Conservation (phyloP, 2,113 vertebrate genomes). For the Spheniscus mendiculus region DNA sequence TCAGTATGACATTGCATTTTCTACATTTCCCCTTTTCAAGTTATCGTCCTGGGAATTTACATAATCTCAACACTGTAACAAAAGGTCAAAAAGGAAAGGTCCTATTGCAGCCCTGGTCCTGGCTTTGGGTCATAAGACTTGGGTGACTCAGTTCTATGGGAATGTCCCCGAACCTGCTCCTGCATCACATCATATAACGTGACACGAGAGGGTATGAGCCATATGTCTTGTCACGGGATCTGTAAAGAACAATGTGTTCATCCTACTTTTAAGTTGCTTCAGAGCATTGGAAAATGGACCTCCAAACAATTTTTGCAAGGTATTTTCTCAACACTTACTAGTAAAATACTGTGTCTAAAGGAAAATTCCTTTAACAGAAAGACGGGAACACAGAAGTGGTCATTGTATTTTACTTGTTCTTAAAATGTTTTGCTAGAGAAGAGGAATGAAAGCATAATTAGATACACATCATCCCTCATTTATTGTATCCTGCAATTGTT, state of each 20-base stretch:
- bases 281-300: neutral
- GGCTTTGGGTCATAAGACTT: constrained; percentile 3
- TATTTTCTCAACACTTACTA: neutral
- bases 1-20: neutral
- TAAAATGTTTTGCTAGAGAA: neutral
- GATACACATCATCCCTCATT: neutral
- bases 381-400: neutral
- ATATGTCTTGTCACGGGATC: constrained; percentile 12
- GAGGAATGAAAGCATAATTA: neutral
- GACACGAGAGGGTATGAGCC: neutral
- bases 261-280: neutral
- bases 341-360: neutral
- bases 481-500: neutral
- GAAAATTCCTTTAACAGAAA: neutral
- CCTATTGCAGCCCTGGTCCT: neutral
- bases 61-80: neutral
- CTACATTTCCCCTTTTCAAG: neutral
- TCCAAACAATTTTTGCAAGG: neutral
- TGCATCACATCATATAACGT: neutral
- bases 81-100: neutral
- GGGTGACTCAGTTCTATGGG: constrained; percentile 31
- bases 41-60: neutral
- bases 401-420: neutral
- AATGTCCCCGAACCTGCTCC: constrained; percentile 29
- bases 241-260: neutral